Conservation (phyloP, 2,888 invertebrate genomes). For the Drosophila gaucha region DNA sequence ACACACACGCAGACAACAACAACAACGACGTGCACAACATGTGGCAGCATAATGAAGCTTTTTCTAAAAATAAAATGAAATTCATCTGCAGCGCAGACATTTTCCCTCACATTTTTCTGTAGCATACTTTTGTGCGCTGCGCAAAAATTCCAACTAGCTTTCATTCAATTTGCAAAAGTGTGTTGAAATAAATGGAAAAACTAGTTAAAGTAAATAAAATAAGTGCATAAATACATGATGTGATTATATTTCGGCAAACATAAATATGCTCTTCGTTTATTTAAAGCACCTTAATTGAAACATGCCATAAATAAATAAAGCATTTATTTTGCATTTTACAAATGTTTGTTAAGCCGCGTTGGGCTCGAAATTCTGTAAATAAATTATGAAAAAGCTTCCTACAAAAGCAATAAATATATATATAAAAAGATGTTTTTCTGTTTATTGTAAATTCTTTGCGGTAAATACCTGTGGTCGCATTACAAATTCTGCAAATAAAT, state of each 20-base stretch:
- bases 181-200: background rate
- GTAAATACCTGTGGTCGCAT: background rate
- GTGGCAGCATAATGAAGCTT: slow-evolving; percentile 13
- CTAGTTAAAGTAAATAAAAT: background rate
- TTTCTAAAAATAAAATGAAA: slow-evolving; percentile 36
- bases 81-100: slow-evolving; percentile 8
- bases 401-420: background rate
- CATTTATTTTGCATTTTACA: background rate
- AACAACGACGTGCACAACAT: slow-evolving; percentile 1
- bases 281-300: background rate
- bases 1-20: slow-evolving; percentile 1
- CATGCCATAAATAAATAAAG: slow-evolving; percentile 3
- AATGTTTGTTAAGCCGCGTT: background rate
- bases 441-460: background rate
- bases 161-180: background rate
- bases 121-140: slow-evolving; percentile 32
- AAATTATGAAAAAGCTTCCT: background rate
- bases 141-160: background rate
- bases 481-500: background rate
- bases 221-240: background rate
- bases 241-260: background rate
- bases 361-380: background rate
- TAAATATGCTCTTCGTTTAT: background rate
- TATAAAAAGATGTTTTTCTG: background rate
- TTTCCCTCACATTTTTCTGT: slow-evolving; percentile 3